Percentiles rank a stretch among this genome's conserved stretches.
Conservation (phyloP, 2,888 invertebrate genomes). For the Trachelus troglodyta region DNA sequence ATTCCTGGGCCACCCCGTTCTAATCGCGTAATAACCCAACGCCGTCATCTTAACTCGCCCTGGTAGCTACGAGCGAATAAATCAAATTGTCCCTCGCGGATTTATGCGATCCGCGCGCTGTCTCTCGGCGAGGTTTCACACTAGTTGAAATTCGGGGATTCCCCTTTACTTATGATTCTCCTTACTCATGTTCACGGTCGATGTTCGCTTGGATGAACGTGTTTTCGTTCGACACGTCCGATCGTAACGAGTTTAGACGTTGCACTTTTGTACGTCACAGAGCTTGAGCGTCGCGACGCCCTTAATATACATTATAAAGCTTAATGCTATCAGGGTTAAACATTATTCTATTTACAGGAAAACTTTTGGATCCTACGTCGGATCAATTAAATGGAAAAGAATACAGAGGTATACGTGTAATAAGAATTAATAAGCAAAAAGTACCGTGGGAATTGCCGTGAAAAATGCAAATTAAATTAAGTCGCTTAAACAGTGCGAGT, state of each 20-base stretch:
- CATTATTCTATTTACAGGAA: not conserved
- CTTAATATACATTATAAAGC: not conserved
- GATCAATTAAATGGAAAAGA: not conserved
- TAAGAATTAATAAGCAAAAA: not conserved
- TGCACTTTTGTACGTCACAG: not conserved
- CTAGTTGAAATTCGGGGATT: not conserved
- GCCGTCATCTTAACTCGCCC: slow-evolving; percentile 15
- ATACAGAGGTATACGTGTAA: not conserved
- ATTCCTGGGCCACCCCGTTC: slow-evolving; percentile 35
- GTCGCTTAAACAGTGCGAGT: slow-evolving; percentile 12
- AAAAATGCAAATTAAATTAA: slow-evolving; percentile 49
- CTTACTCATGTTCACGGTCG: not conserved
- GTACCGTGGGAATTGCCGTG: not conserved
- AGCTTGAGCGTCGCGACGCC: not conserved
- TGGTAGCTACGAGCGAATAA: slow-evolving; percentile 4
- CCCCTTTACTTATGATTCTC: not conserved
- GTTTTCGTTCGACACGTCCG: not conserved
- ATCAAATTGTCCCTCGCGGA: not conserved
- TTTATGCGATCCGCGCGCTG: not conserved
- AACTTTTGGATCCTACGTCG: not conserved
- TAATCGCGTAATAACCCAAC: slow-evolving; percentile 54
- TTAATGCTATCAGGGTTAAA: not conserved
- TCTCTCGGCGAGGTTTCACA: not conserved
- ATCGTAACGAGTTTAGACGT: not conserved
- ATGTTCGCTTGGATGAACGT: not conserved